Evolutionary conservation across 2,797 vertebrate genomes (phyloP), one percentile per base, ranked within the genome.

Genomic region (Gallinago solitaria): DNA sequence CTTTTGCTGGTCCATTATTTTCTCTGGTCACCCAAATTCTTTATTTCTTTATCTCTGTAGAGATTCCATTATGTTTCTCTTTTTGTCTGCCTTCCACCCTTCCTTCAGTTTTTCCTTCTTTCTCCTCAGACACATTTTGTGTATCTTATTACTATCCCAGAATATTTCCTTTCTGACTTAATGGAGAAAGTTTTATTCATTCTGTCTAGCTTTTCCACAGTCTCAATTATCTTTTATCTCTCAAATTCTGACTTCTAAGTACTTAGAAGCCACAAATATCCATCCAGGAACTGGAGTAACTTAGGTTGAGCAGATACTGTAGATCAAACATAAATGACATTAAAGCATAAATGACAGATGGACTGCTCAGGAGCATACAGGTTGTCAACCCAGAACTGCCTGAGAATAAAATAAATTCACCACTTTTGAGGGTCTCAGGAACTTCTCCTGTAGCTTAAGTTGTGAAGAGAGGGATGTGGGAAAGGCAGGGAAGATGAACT

Each of bases 1-100:
- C 12, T 94, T 83, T 86, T 88, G 15, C n/a, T 68, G 32, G 83
- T 83, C 24, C n/a, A 12, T 71, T 92, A 60, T 90, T 95, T 95
- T 77, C 65, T 61, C 45, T 75, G 64, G 12, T 71, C 35, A 68
- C 13, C 12, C 48, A 64, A 78, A 45, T 39, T 19, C 50, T 59
- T 78, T 56, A 65, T 21, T 74, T 67, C 21, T 75, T 81, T 71
- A 24, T 87, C 39, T 83, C 35, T 80, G n/a, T 67, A 91, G 45
- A 87, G 17, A 60, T 64, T 80, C 60, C 16, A 45, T 74, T 56
- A 32, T 48, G 3, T 37, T 64, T 87, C 20, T 76, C 15, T 50
- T 71, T 94, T 83, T 57, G 65, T 57, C 61, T 87, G 25, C 50
- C 24, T 92, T 92, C 50, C 23, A 68, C 8, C 3, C 4, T 71